Evolutionary conservation across 2,888 invertebrate species (phyloP).

Genomic region (Drosophila falleni): DNA sequence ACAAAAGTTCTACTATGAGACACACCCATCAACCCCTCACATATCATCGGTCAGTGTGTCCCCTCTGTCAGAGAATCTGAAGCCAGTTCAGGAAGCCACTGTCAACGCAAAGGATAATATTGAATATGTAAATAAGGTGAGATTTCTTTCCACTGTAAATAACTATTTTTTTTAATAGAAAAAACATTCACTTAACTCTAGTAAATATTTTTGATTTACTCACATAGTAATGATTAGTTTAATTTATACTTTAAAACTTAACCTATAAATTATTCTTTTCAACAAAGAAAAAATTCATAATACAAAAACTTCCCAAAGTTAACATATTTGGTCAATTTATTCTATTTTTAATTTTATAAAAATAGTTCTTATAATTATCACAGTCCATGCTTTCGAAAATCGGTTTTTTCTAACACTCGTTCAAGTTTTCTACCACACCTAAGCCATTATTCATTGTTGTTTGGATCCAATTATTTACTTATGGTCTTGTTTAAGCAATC

Average conservation of each 20-base stretch:
- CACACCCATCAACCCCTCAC: slow-evolving; percentile 48
- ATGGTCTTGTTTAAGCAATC: slow-evolving; percentile 8
- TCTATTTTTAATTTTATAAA: too few relatives aligned
- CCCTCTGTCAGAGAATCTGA: slow-evolving; percentile 29
- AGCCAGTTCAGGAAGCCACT: slow-evolving; percentile 47
- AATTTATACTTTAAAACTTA: too few relatives aligned
- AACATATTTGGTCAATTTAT: too few relatives aligned
- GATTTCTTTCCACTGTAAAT: background rate
- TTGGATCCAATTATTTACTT: slow-evolving; percentile 9
- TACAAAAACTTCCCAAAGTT: too few relatives aligned
- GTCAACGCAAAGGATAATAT: slow-evolving; percentile 76
- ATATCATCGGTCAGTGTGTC: slow-evolving; percentile 32
- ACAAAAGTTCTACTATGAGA: slow-evolving; percentile 60
- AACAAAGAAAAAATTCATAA: too few relatives aligned
- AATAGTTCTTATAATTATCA: too few relatives aligned
- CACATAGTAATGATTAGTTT: too few relatives aligned
- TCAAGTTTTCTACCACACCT: background rate
- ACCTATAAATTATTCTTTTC: too few relatives aligned
- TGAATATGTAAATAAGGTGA: slow-evolving; percentile 70
- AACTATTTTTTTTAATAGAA: background rate
- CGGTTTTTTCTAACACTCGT: background rate
- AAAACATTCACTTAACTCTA: too few relatives aligned
- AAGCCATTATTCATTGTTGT: slow-evolving; percentile 18
- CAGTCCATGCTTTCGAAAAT: background rate
- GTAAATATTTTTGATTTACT: too few relatives aligned